Conservation (phyloP, 2,888 invertebrate species). For the Leuctra nigra region DNA sequence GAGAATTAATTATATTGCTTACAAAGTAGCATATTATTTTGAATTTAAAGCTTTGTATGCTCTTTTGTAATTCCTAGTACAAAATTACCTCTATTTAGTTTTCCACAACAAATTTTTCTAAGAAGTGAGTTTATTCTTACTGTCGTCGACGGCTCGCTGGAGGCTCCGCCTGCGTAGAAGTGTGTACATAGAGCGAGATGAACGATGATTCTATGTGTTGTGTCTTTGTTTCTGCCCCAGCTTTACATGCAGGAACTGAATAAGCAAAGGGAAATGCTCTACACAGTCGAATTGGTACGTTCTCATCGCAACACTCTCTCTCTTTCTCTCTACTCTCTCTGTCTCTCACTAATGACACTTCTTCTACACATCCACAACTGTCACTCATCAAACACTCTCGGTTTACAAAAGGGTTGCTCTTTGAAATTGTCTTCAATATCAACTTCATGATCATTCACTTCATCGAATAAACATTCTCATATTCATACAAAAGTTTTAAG, state of each 20-base stretch:
- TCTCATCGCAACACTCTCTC: slow-evolving; percentile 24
- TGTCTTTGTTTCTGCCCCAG: slow-evolving; percentile 45
- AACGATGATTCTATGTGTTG: slow-evolving; percentile 27
- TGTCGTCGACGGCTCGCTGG: neutral
- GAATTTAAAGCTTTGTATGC: too few relatives aligned
- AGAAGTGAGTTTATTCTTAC: neutral
- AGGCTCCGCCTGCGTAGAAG: neutral
- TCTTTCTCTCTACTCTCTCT: slow-evolving; percentile 14
- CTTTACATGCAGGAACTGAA: slow-evolving; percentile 86
- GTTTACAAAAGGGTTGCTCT: neutral
- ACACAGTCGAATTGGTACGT: slow-evolving; percentile 78
- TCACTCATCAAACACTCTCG: neutral
- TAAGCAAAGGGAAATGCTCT: slow-evolving; percentile 76
- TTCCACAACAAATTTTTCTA: too few relatives aligned
- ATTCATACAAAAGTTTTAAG: too few relatives aligned
- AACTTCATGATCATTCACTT: too few relatives aligned
- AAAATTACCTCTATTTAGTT: too few relatives aligned
- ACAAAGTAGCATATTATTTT: too few relatives aligned
- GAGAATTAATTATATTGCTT: too few relatives aligned
- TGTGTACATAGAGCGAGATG: neutral
- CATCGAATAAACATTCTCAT: too few relatives aligned
- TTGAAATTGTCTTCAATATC: too few relatives aligned
- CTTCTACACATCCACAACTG: neutral
- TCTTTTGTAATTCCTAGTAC: too few relatives aligned
- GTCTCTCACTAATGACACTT: neutral